phyloP scores from a whole-genome alignment of 2,113 vertebrate species.

The Odocoileus virginianus region DNA sequence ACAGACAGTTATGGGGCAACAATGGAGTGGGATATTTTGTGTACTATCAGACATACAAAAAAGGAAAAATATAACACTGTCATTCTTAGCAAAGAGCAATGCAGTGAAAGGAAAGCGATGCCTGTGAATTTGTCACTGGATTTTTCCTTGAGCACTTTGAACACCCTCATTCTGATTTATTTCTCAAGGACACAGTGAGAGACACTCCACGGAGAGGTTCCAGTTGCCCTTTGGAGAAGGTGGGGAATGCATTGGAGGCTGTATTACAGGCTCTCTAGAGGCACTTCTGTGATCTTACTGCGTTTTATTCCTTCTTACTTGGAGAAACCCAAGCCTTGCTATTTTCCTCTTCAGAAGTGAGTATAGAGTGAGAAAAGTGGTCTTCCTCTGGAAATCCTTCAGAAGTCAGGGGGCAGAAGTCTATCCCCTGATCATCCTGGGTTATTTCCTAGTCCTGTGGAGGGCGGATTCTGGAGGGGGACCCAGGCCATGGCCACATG shows the following conservation, averaged over 20 bases:
- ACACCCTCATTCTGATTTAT: background rate
- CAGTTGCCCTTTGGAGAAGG: background rate
- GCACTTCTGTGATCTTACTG: background rate
- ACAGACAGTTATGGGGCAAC: background rate
- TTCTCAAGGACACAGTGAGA: constrained; percentile 12
- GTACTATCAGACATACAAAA: background rate
- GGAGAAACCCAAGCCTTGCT: background rate
- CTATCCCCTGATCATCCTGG: too few relatives aligned
- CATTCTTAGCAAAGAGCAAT: background rate
- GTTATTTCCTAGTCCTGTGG: background rate
- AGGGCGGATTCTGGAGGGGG: background rate
- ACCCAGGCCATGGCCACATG: too few relatives aligned
- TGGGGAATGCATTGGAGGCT: background rate
- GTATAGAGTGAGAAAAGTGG: background rate
- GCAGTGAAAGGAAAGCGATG: background rate
- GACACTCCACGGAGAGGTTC: background rate
- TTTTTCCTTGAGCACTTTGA: background rate
- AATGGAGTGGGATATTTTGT: background rate
- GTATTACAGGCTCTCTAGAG: background rate
- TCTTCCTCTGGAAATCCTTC: background rate
- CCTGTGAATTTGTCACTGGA: background rate
- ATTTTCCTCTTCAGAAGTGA: background rate
- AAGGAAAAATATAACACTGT: background rate
- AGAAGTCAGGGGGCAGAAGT: background rate
- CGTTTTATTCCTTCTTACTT: background rate